Percentiles rank a stretch among this genome's conserved stretches.
Conservation (phyloP, 2,797 vertebrate species). For the Rhinichthys osculus region DNA sequence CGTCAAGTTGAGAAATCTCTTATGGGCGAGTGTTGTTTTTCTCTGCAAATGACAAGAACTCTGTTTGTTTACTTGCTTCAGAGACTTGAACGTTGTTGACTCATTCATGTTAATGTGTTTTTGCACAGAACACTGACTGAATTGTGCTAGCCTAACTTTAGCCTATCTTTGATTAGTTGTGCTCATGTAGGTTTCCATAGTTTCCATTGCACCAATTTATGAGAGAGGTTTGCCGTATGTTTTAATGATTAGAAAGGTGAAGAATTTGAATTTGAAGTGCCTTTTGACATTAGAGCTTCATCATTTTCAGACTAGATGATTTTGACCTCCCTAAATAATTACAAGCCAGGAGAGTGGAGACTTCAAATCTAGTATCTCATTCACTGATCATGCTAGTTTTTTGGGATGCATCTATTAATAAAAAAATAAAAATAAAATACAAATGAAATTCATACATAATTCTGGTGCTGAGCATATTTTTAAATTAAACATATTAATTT, state of each 20-base stretch:
- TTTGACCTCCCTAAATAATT: conserved; percentile 14
- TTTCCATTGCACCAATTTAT: conserved; percentile 1
- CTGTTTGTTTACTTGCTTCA: conserved; percentile 50
- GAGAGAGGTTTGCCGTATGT: not conserved
- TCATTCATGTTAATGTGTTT: conserved; percentile 43
- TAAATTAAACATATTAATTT: not conserved
- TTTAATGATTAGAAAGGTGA: conserved; percentile 9
- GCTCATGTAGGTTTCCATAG: conserved; percentile 33
- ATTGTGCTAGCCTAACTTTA: conserved; percentile 24
- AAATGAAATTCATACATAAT: not conserved
- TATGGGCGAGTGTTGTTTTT: conserved; percentile 49
- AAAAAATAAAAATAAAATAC: too few species aligned
- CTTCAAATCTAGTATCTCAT: not conserved
- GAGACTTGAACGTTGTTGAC: conserved; percentile 44
- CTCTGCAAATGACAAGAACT: conserved; percentile 47
- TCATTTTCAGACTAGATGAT: not conserved
- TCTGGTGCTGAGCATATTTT: not conserved
- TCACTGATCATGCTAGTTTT: not conserved
- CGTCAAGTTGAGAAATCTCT: conserved; percentile 46
- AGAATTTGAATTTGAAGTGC: not conserved
- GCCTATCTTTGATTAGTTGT: conserved; percentile 43
- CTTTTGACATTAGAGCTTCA: conserved; percentile 25
- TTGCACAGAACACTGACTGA: conserved; percentile 28
- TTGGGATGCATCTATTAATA: not conserved
- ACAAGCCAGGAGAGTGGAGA: not conserved